Evolutionary conservation across 2,797 vertebrate species (phyloP), one percentile per base, ranked within the genome.

Genomic region (Oophaga sylvatica): DNA sequence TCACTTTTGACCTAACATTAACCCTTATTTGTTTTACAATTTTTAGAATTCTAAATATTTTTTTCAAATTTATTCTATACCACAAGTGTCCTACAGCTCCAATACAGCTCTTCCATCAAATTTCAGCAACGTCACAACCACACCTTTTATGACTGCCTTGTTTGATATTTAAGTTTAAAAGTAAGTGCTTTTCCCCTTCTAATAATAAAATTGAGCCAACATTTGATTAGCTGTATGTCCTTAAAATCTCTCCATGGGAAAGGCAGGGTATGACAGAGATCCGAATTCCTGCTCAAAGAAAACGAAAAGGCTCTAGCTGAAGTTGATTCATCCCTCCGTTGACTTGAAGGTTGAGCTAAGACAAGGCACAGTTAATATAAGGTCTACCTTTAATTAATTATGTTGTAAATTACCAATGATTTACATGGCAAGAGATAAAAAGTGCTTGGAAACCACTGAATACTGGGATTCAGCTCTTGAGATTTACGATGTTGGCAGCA

Each of bases 191-290:
- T 11, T 71, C 11, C 45, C 41, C 41, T 62, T 68, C 68, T 76
- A 62, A 68, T 79, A 81, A 87, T 81, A 63, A 63, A 35, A 48
- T 81, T 57, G 16, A 31, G 26, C 29, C 56, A 70, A 63, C 63
- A 6, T 73, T 73, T 81, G 65, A 87, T 73, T 80, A 71, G 81
- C 77, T 71, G 56, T 48, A 59, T 86, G 84, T 77, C 75, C 79
- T 86, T 75, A 73, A 80, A 81, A 53, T 76, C 80, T 82, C 76
- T 82, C n/a, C 35, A n/a, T 67, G 59, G 81, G 35, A 87, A 81
- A 81, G 59, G 29, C 70, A 75, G 82, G 82, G 20, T 70, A 84
- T 15, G 68, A 75, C 67, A 53, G 22, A 53, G 56, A 73, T 75
- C 13, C 10, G 19, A 56, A 31, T 77, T 56, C 59, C 70, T 81